Base-by-base conservation (phyloP, 2,797 vertebrate genomes). In the Pipistrellus pipistrellus region DNA sequence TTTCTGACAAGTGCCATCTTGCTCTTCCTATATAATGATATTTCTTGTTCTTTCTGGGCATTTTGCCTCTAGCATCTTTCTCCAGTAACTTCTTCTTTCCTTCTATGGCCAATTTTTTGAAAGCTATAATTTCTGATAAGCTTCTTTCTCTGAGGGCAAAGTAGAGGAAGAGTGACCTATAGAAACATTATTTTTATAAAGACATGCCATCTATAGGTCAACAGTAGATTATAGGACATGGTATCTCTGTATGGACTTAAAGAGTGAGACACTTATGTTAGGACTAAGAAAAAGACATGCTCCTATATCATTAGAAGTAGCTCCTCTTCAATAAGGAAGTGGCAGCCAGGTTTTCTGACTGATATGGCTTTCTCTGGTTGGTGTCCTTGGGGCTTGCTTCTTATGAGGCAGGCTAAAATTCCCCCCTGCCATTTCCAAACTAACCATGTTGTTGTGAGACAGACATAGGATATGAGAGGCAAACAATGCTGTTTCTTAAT, bases 51-150 rank as follows among this genome's bases (percentile, higher is more conserved):
- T 23, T 90, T 86, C 21, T 94, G 77, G 48, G 30, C 55, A 64
- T 88, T 71, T 87, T 85, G 44, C 25, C 41, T 80, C 25, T 75
- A 35, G 30, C 4, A 68, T 83, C 30, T 86, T 77, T 77, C 32
- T 71, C 27, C 20, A 73, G 41, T 62, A 92, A 78, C 25, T 46
- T 86, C 53, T 82, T 6, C 4, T 92, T 86, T 82, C 48, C 38
- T 89, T 77, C 41, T 53, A 30, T 68, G 46, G 23, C 11, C 32
- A 72, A 4, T 53, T 27, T 88, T 85, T 76, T n/a, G 44, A 81
- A 88, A 86, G 86, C 12, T 78, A 55, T 78, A 83, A 15, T 89
- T 91, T 86, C 23, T 77, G 46, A 82, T 86, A 18, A 89, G 0
- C 4, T 85, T n/a, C 12, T 76, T 88, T 85, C 10, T 73, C 30